Percentiles rank a stretch among this genome's conserved stretches.
These are phyloP conservation scores for Idris sp. DNA, from an alignment of 1,140 invertebrate genomes.

Conservation along the genomic window DNA sequence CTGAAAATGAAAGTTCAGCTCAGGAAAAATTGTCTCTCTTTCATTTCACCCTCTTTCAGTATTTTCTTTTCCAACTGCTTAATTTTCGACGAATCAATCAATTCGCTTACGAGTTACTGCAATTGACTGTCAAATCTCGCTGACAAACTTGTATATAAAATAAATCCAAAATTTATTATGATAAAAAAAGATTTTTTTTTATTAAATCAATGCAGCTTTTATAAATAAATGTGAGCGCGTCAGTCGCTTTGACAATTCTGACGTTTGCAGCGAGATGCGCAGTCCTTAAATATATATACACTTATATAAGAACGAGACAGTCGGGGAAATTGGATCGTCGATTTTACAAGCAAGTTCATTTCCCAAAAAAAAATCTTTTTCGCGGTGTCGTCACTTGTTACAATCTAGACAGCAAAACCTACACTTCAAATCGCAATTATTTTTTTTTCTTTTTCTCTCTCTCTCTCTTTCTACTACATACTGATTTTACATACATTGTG, in stretches of 20 bases:
- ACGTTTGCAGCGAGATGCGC: conserved; percentile 28
- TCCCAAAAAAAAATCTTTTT: no score
- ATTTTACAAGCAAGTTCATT: not conserved
- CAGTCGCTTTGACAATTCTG: conserved; percentile 11
- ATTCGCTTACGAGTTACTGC: conserved; percentile 56
- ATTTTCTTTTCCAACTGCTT: conserved; percentile 47
- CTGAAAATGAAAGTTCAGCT: no score
- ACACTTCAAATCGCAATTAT: conserved; percentile 13
- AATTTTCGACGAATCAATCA: conserved; percentile 55
- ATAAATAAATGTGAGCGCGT: conserved; percentile 36
- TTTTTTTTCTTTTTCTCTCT: no score
- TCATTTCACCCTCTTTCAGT: conserved; percentile 26
- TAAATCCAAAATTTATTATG: no score
- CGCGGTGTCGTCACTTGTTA: conserved; percentile 3
- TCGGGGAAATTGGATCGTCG: conserved; percentile 26
- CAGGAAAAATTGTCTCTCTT: not conserved
- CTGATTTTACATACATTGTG: conserved; percentile 27
- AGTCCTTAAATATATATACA: conserved; percentile 32
- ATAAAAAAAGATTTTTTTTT: no score
- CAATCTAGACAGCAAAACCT: conserved; percentile 23
- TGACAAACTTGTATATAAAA: conserved; percentile 24
- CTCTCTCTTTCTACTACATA: conserved; percentile 2
- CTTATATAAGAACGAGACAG: conserved; percentile 40
- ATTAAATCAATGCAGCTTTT: conserved; percentile 38
- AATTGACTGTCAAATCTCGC: conserved; percentile 41